Conservation (phyloP, 1,140 invertebrate species). For the Drosophila lacertosa region DNA sequence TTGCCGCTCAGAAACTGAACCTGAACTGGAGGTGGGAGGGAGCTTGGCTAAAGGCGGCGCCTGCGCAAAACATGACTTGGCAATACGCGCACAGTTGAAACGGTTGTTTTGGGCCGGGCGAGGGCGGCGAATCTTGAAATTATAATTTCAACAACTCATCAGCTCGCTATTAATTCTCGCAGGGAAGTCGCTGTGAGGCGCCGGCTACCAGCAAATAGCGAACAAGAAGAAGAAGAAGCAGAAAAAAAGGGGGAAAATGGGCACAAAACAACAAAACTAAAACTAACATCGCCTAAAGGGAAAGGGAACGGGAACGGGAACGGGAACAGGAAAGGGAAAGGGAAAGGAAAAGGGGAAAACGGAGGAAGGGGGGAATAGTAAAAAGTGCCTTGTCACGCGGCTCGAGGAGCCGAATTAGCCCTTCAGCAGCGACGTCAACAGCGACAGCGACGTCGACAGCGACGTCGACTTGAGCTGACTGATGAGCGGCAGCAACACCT, state of each 20-base stretch:
- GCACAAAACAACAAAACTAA: too few species aligned
- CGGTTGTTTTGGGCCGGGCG: not conserved
- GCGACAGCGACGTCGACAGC: not conserved
- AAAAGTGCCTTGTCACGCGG: slow-evolving; percentile 55
- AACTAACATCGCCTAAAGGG: too few species aligned
- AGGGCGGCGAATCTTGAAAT: slow-evolving; percentile 30
- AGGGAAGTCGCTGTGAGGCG: slow-evolving; percentile 45
- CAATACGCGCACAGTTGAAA: slow-evolving; percentile 20
- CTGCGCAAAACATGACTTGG: slow-evolving; percentile 54
- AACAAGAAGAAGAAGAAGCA: not conserved
- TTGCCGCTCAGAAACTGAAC: slow-evolving; percentile 16
- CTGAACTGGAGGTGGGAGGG: slow-evolving; percentile 12
- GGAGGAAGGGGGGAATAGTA: not conserved
- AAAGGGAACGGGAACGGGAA: not conserved
- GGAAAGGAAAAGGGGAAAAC: not conserved
- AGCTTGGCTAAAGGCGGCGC: slow-evolving; percentile 50
- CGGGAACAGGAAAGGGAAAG: slow-evolving; percentile 9
- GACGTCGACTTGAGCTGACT: slow-evolving; percentile 4
- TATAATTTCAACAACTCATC: slow-evolving; percentile 84
- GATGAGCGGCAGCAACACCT: slow-evolving; percentile 59
- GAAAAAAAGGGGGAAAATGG: too few species aligned
- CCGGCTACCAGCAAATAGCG: slow-evolving; percentile 47
- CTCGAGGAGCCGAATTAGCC: slow-evolving; percentile 47
- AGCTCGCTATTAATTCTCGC: slow-evolving; percentile 75
- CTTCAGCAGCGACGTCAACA: not conserved